Evolutionary conservation across 2,888 invertebrate genomes (phyloP), one percentile per base, ranked within the genome.

Genomic region (Hypolimnas misippus): DNA sequence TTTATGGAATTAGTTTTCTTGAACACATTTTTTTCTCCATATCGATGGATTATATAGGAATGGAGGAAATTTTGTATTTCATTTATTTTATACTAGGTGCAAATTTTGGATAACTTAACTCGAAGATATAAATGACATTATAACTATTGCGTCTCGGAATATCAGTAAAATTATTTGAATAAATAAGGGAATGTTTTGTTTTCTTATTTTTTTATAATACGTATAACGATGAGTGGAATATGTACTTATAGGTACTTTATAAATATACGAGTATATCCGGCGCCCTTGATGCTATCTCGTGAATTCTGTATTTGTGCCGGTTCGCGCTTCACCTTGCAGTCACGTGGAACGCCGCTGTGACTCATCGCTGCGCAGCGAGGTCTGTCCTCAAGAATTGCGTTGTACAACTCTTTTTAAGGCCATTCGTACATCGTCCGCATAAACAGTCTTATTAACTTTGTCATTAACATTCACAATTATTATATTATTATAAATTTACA

Each of bases 291-390:
- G 29, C 14, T 21, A 17, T 55, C 62, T 44, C 50, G 57, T 52
- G 62, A 17, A 51, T 2, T 40, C 29, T 52, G 31, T 52, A 33
- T 35, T 62, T 58, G 63, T 58, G 50, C 74, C 77, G 71, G 73
- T 73, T 76, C 74, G 76, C 70, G 79, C 76, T 76, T 85, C 75
- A 83, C 87, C 87, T 89, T 86, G 87, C 78, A 78, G 79, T 86
- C 86, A 85, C 84, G 84, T 85, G 84, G 73, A 66, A 60, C 16
- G 52, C 35, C 69, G n/a, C n/a, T n/a, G 56, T 87, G 87, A 87
- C 73, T 87, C 87, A 85, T 72, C 59, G 51, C 56, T 71, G 56
- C 66, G 65, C 66, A 66, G 71, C 68, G 67, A 62, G 68, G 72
- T 72, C 64, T 68, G 70, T 70, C 70, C 67, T 54, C 63, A 62